Evolutionary conservation across 1,140 invertebrate genomes (phyloP), one percentile per base, ranked within the genome.

Genomic region (Eriocheir sinensis): DNA sequence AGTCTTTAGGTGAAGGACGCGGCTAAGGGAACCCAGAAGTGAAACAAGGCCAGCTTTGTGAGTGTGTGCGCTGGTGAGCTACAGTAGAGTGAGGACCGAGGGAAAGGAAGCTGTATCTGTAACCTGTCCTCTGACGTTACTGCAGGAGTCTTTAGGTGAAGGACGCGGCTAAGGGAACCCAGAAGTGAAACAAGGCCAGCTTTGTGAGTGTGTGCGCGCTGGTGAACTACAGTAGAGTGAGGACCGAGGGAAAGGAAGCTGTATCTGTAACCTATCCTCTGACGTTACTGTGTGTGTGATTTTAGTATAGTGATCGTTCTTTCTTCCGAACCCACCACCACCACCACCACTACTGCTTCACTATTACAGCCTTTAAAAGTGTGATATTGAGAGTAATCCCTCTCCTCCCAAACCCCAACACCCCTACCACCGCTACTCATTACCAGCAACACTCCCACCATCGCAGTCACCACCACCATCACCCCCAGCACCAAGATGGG

Each of bases 81-180:
- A 21, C 21, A 72, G 60, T n/a, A n/a, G n/a, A n/a, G n/a, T n/a
- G n/a, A n/a, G n/a, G n/a, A n/a, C n/a, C n/a, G n/a, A n/a, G n/a
- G n/a, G n/a, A n/a, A n/a, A n/a, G n/a, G n/a, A n/a, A n/a, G n/a
- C n/a, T n/a, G n/a, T n/a, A n/a, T n/a, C n/a, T n/a, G n/a, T n/a
- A n/a, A n/a, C n/a, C n/a, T n/a, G n/a, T n/a, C n/a, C n/a, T n/a
- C n/a, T n/a, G n/a, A n/a, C n/a, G n/a, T n/a, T n/a, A n/a, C n/a
- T n/a, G n/a, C n/a, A n/a, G n/a, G n/a, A 72, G 60, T 72, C 21
- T 72, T n/a, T 72, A n/a, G 60, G 60, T 72, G 60, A 72, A 72
- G 60, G 60, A 72, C 60, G n/a, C 60, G 27, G 21, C 60, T n/a
- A 21, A 72, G 4, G 21, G 17, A 53, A 9, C 60, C 2, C 0